Conservation (phyloP, 2,888 invertebrate genomes). For the Drosophila leonis region DNA sequence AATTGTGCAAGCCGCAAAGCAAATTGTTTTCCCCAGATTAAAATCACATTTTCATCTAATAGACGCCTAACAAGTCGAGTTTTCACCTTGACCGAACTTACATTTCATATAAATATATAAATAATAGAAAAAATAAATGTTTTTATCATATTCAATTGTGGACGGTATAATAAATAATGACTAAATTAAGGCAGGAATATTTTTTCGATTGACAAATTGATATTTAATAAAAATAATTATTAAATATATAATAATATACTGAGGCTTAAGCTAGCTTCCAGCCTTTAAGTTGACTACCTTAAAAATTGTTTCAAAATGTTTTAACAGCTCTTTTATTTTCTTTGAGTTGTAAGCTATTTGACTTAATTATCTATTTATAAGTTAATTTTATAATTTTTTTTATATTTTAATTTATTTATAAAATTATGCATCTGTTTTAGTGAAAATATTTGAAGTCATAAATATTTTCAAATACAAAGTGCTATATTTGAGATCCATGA, state of each 20-base stretch:
- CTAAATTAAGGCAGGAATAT: background rate
- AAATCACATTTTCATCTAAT: slow-evolving; percentile 40
- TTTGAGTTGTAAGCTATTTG: no score
- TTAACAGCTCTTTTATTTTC: no score
- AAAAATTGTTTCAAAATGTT: no score
- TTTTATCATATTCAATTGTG: no score
- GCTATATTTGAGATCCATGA: no score
- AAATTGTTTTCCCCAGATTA: slow-evolving; percentile 44
- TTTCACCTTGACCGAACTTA: slow-evolving; percentile 36
- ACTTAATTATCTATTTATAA: no score
- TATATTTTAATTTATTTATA: background rate
- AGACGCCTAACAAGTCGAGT: slow-evolving; percentile 9
- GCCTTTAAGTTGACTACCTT: no score
- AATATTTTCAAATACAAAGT: background rate
- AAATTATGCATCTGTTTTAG: background rate
- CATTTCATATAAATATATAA: background rate
- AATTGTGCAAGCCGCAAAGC: slow-evolving; percentile 28
- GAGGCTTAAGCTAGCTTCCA: background rate
- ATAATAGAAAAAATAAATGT: background rate
- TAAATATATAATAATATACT: background rate
- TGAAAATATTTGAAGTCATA: background rate
- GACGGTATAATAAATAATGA: background rate
- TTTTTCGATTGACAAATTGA: no score
- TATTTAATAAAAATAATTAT: background rate
- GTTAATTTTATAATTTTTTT: background rate